These are phyloP conservation scores for Tympanoctomys barrerae DNA, from an alignment of 2,797 vertebrate species.

Conservation along the genomic window DNA sequence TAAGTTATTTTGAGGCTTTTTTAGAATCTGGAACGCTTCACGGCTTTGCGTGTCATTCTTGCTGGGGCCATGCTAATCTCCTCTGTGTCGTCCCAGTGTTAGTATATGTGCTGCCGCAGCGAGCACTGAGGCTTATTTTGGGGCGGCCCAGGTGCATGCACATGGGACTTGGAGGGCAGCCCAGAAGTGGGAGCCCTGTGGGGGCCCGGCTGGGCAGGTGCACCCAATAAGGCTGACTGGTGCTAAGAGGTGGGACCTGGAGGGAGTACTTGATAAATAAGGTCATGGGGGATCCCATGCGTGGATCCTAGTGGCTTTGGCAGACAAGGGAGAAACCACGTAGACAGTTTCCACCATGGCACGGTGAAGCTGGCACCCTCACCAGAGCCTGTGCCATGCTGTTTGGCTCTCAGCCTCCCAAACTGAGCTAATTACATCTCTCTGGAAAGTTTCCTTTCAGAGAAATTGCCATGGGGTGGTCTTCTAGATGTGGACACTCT, in stretches of 20 bases:
- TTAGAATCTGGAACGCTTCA: too few relatives aligned
- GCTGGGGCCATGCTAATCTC: too few relatives aligned
- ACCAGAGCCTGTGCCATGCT: neutral
- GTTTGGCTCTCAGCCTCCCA: neutral
- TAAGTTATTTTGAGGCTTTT: too few relatives aligned
- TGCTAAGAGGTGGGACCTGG: neutral
- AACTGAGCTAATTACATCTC: neutral
- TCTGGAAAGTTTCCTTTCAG: neutral
- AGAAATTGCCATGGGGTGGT: neutral
- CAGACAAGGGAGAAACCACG: neutral
- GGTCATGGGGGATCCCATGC: neutral
- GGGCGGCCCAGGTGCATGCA: neutral
- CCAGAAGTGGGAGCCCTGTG: neutral
- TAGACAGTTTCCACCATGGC: neutral
- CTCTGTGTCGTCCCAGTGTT: too few relatives aligned
- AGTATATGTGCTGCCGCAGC: too few relatives aligned
- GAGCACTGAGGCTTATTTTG: too few relatives aligned
- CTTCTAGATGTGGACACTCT: neutral
- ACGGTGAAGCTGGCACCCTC: neutral
- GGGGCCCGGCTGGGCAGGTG: neutral
- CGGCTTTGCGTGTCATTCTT: too few relatives aligned
- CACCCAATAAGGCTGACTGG: neutral
- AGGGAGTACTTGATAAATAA: neutral
- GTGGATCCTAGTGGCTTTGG: neutral
- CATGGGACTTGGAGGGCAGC: neutral